Evolutionary conservation across 2,888 invertebrate genomes (phyloP).

Genomic region (Gastrophysa polygoni): DNA sequence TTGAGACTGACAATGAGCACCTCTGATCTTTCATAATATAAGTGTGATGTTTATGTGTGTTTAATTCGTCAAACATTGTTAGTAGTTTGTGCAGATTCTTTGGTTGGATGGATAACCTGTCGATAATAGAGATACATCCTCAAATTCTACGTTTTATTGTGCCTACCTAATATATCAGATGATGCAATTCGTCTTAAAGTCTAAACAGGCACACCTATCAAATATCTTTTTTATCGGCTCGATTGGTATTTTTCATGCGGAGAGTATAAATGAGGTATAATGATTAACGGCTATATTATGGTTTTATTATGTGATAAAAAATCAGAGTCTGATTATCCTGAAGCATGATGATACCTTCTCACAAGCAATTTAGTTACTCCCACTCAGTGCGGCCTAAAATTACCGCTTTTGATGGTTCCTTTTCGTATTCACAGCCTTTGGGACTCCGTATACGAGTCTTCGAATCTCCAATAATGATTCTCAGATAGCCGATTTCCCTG

Average conservation of each 20-base stretch:
- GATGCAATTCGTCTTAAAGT: not conserved
- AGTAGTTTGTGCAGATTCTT: too few relatives aligned
- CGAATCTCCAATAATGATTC: not conserved
- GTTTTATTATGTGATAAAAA: slow-evolving; percentile 16
- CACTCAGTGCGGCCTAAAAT: slow-evolving; percentile 7
- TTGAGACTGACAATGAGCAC: too few relatives aligned
- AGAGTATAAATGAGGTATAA: slow-evolving; percentile 4
- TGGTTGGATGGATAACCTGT: too few relatives aligned
- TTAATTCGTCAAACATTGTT: too few relatives aligned
- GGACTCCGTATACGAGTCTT: not conserved
- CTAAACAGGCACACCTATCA: not conserved
- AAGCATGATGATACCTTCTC: slow-evolving; percentile 11
- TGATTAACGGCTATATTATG: slow-evolving; percentile 11
- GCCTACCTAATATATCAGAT: too few relatives aligned
- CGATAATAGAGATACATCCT: too few relatives aligned
- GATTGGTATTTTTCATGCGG: not conserved
- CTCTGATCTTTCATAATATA: too few relatives aligned
- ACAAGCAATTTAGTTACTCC: slow-evolving; percentile 13
- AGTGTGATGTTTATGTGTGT: too few relatives aligned
- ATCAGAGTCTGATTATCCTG: slow-evolving; percentile 13
- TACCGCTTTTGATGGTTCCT: not conserved
- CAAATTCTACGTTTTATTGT: too few relatives aligned
- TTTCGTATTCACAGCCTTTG: not conserved
- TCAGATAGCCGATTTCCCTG: not conserved
- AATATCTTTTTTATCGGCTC: not conserved